Percentiles rank a stretch among this genome's conserved stretches.
Evolutionary conservation across 2,888 invertebrate species (phyloP).

Genomic region (Lochmaea capreae): DNA sequence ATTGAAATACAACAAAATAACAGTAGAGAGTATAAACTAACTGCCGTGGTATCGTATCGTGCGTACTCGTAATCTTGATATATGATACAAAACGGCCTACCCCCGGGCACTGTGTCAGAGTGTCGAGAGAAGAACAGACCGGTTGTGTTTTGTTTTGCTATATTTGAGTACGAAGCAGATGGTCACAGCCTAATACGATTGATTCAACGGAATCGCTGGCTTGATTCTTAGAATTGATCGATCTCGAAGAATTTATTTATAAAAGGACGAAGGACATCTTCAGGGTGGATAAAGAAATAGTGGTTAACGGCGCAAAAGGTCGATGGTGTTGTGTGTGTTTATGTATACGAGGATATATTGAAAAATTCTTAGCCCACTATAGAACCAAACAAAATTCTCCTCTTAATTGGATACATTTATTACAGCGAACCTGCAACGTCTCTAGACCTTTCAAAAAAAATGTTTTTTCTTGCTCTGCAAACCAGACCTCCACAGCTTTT

Average conservation of each 20-base stretch:
- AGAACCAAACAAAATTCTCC: too few species aligned
- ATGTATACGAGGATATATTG: too few species aligned
- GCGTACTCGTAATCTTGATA: conserved; percentile 22
- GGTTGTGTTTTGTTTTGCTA: conserved; percentile 25
- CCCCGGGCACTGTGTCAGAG: conserved; percentile 28
- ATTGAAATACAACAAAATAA: conserved; percentile 23
- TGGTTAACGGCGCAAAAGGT: neutral
- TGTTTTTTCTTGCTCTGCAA: too few species aligned
- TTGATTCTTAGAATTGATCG: conserved; percentile 20
- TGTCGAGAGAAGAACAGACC: conserved; percentile 15
- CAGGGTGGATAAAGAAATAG: neutral
- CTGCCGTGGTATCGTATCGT: neutral
- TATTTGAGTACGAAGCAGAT: conserved; percentile 19
- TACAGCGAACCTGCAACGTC: too few species aligned
- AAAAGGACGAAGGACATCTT: conserved; percentile 13
- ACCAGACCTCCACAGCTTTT: too few species aligned
- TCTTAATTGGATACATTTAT: too few species aligned
- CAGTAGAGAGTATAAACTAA: conserved; percentile 16
- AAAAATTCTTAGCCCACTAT: too few species aligned
- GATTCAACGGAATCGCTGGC: conserved; percentile 13
- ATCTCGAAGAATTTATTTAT: conserved; percentile 11
- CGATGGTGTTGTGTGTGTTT: neutral
- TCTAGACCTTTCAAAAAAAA: too few species aligned
- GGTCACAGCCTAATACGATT: conserved; percentile 7
- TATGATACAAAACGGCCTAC: conserved; percentile 27